Base-by-base conservation (phyloP, 2,797 vertebrate genomes). In the Eleutherodactylus coqui region DNA sequence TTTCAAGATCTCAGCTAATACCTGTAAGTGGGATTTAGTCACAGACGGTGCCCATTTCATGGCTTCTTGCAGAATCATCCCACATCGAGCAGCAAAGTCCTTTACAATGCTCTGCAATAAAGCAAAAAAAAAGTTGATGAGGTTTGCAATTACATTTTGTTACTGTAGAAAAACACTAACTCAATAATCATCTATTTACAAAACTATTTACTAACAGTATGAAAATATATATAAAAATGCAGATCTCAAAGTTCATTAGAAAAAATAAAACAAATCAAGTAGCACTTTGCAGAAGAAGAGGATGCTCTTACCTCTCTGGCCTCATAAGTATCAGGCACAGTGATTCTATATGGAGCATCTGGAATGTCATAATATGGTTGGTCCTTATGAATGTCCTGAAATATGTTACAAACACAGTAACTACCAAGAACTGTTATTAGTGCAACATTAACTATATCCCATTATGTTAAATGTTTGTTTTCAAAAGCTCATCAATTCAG, bases 31-130 rank as follows among this genome's bases (percentile, higher is more conserved):
- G 82, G 98, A 99, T 91, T 99, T 99, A 82, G 98, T 99, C 90
- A 99, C 98, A 0, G 98, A 97, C 3, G 98, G 97, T 0, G 98
- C 98, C 98, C 98, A 99, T 88, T 99, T 99, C 98, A 99, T 99
- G 6, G 98, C 98, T 89, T 99, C 98, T 86, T 99, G 99, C 8
- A 99, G 94, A 90, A 99, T 98, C 94, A 99, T 99, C 49, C 96
- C 98, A 92, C 98, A 99, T 76, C 98, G 98, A 5, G 98, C 98
- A 4, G 98, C 98, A 73, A 99, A 99, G 91, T 99, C 98, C 87
- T 98, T 99, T 47, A 99, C 98, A 32, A 99, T 99, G 90, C 96
- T 98, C 98, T 99, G 67, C 3, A 91, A 87, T 62, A n/a, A 79
- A 73, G 67, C 34, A 73, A 81, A 8, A 72, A 19, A 67, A 8